These are phyloP conservation scores for Spizaetus ornatus DNA, from an alignment of 2,113 vertebrate genomes.

Conservation along the genomic window DNA sequence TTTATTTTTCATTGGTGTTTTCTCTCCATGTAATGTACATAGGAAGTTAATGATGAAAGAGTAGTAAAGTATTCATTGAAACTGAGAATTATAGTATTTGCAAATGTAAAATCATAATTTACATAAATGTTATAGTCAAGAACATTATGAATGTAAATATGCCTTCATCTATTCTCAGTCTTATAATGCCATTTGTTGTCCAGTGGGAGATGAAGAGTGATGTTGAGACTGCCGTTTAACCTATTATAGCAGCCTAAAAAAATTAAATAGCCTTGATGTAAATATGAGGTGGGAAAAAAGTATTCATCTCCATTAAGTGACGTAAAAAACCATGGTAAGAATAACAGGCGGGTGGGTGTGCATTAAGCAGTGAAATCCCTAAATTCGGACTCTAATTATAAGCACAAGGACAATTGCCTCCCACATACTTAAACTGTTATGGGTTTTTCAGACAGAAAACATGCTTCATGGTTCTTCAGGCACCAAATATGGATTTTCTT, in stretches of 20 bases:
- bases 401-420: constrained; percentile 70
- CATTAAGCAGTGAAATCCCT: constrained; percentile 58
- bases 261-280: constrained; percentile 61
- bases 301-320: constrained; percentile 70
- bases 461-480: constrained; percentile 50
- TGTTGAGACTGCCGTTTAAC: constrained; percentile 64
- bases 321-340: constrained; percentile 47
- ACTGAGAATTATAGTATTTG: constrained; percentile 67
- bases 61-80: constrained; percentile 54
- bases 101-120: constrained; percentile 71
- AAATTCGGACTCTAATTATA: constrained; percentile 71
- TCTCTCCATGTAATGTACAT: constrained; percentile 8
- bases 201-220: constrained; percentile 65
- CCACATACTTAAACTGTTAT: constrained; percentile 49
- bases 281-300: constrained; percentile 63
- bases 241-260: constrained; percentile 65
- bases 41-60: constrained; percentile 58
- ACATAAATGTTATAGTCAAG: constrained; percentile 67
- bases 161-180: constrained; percentile 55
- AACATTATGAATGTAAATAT: constrained; percentile 68
- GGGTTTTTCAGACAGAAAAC: constrained; percentile 51
- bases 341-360: constrained; percentile 52
- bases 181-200: constrained; percentile 65
- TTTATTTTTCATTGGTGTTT: constrained; percentile 29
- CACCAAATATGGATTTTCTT: constrained; percentile 56